A percentile compares a stretch with the other conserved stretches of the same genome.
phyloP scores from a whole-genome alignment of 2,797 vertebrate genomes.

The Amazonetta brasiliensis region DNA sequence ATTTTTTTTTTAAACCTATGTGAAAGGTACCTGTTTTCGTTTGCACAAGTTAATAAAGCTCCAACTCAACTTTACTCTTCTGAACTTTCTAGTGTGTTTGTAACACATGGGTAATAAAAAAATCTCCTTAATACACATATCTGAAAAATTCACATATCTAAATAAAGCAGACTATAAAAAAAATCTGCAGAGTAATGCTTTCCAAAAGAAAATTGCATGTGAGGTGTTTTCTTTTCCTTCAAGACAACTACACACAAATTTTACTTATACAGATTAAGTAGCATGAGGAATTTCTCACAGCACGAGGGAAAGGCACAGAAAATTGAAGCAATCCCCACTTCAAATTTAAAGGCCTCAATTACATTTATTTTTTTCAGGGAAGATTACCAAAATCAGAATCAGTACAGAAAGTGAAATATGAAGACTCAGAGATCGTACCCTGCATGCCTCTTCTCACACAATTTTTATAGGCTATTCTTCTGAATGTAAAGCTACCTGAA shows the following conservation, averaged over 20 bases:
- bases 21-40: not conserved
- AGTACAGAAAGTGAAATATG: not conserved
- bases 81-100: not conserved
- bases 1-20: not conserved
- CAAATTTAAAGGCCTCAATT: not conserved
- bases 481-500: not conserved
- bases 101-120: not conserved
- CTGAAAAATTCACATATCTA: not conserved
- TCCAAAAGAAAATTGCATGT: not conserved
- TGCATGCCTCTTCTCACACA: not conserved
- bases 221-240: not conserved
- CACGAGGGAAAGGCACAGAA: not conserved
- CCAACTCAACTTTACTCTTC: not conserved
- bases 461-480: not conserved
- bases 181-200: not conserved
- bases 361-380: not conserved
- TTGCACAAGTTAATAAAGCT: not conserved
- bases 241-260: not conserved
- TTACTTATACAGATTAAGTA: not conserved
- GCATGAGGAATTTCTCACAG: not conserved
- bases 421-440: not conserved
- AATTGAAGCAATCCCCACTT: not conserved
- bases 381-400: not conserved
- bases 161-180: not conserved
- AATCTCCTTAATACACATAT: not conserved